Conservation (phyloP, 2,113 vertebrate species). For the Rhinopithecus roxellana region DNA sequence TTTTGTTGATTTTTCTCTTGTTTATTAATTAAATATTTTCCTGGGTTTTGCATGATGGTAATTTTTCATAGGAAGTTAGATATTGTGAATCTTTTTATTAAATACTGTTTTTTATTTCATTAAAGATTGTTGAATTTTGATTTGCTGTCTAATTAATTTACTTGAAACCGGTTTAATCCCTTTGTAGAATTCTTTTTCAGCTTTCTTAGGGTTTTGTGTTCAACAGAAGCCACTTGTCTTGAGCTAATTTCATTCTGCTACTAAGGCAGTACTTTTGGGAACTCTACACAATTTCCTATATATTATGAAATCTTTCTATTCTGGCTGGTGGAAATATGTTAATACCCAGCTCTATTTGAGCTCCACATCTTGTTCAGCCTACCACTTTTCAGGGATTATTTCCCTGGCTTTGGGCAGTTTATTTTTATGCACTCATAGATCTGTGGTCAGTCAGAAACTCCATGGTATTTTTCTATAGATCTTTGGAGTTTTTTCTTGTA, state of each 20-base stretch:
- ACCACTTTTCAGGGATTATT: background rate
- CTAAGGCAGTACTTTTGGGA: background rate
- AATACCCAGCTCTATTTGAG: background rate
- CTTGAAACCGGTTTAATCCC: background rate
- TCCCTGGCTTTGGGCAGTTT: background rate
- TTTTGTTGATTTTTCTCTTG: background rate
- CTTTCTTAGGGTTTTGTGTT: background rate
- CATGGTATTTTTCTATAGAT: background rate
- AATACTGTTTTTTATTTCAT: background rate
- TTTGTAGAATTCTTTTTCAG: background rate
- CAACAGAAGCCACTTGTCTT: background rate
- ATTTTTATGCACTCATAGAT: background rate
- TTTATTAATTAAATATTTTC: background rate
- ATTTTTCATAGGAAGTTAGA: background rate
- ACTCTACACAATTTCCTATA: background rate
- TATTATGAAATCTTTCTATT: background rate
- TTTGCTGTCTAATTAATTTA: background rate
- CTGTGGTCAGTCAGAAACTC: background rate
- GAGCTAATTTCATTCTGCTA: background rate
- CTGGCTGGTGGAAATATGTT: background rate
- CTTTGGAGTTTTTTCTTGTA: background rate
- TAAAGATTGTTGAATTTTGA: constrained; percentile 16
- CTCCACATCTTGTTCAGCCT: background rate
- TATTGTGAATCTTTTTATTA: background rate
- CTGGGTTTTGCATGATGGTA: background rate